Evolutionary conservation across 2,797 vertebrate genomes (phyloP).

Genomic region (Anabas testudineus): DNA sequence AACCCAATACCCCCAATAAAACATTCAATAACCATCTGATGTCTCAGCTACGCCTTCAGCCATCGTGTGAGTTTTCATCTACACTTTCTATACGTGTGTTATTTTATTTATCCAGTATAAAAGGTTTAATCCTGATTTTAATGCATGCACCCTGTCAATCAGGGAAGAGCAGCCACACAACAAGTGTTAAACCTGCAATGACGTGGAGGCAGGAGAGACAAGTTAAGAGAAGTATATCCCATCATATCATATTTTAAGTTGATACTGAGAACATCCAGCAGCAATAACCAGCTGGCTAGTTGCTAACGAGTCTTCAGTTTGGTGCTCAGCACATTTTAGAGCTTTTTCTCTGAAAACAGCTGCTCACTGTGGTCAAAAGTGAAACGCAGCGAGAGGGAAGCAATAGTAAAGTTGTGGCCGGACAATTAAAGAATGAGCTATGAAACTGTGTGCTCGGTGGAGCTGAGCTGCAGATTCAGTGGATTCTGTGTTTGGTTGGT

Average conservation of each 20-base stretch:
- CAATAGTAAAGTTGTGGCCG: neutral
- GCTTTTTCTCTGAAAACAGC: neutral
- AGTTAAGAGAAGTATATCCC: neutral
- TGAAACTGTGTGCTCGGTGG: too few species aligned
- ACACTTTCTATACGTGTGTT: too few species aligned
- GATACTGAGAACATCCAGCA: neutral
- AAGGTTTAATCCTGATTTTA: neutral
- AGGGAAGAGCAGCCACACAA: too few species aligned
- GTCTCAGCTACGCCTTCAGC: too few species aligned
- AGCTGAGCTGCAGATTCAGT: too few species aligned
- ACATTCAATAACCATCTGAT: neutral
- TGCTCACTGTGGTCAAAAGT: too few species aligned
- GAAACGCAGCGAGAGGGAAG: neutral
- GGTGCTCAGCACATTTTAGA: neutral
- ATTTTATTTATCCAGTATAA: too few species aligned
- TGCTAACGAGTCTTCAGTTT: neutral
- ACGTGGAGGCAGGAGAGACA: neutral
- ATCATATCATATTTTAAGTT: neutral
- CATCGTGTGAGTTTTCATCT: neutral
- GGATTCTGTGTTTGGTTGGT: too few species aligned
- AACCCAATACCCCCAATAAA: neutral
- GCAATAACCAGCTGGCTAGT: too few species aligned
- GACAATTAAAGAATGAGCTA: neutral
- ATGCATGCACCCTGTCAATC: too few species aligned
- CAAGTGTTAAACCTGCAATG: too few species aligned